A percentile compares a stretch with the other conserved stretches of the same genome.
phyloP scores from a whole-genome alignment of 1,140 invertebrate species.

The Metopolophium dirhodum region DNA sequence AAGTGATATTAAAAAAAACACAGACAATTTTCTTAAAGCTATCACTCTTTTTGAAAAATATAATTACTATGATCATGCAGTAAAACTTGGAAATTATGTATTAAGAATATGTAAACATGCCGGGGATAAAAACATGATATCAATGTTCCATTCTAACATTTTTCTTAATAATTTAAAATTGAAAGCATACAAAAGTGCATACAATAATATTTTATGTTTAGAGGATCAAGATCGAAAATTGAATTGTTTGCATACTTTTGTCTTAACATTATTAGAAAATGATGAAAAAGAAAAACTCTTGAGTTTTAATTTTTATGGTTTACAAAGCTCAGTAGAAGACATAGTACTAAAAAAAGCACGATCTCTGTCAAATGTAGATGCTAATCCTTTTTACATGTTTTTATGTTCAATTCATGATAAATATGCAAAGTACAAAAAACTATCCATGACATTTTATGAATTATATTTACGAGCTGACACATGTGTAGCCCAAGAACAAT shows the following conservation, averaged over 20 bases:
- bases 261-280: slow-evolving; percentile 46
- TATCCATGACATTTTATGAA: slow-evolving; percentile 52
- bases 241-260: slow-evolving; percentile 52
- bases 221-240: slow-evolving; percentile 38
- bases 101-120: not conserved
- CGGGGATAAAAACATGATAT: slow-evolving; percentile 22
- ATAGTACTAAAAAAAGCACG: slow-evolving; percentile 52
- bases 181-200: slow-evolving; percentile 2
- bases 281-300: slow-evolving; percentile 35
- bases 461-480: slow-evolving; percentile 38
- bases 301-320: slow-evolving; percentile 40
- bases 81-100: slow-evolving; percentile 37
- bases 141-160: slow-evolving; percentile 51
- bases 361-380: slow-evolving; percentile 44
- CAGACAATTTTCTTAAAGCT: slow-evolving; percentile 22
- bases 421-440: slow-evolving; percentile 45
- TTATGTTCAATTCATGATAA: slow-evolving; percentile 52
- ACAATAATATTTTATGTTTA: slow-evolving; percentile 31
- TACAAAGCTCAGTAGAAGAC: slow-evolving; percentile 46
- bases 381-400: slow-evolving; percentile 45
- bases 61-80: slow-evolving; percentile 35
- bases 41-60: slow-evolving; percentile 50
- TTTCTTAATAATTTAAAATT: slow-evolving; percentile 52
- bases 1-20: slow-evolving; percentile 24
- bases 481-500: slow-evolving; percentile 32